phyloP scores from a whole-genome alignment of 2,113 vertebrate genomes.

The Hepsetus odoe region DNA sequence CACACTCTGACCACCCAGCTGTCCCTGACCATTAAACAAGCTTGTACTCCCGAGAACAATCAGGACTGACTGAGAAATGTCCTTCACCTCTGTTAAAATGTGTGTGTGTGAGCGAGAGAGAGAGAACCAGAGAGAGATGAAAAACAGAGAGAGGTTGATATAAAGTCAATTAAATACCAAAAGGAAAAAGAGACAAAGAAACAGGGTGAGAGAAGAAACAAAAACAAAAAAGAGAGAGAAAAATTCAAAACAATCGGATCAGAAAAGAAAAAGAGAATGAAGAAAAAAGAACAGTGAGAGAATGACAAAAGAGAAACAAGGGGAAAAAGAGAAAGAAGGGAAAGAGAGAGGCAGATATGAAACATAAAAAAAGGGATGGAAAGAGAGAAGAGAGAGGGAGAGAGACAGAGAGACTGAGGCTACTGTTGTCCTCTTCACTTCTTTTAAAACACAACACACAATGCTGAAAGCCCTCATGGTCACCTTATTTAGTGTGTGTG shows the following conservation, averaged over 20 bases:
- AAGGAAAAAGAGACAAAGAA: too few species aligned
- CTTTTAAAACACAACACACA: not conserved
- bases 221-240: not conserved
- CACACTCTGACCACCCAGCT: not conserved
- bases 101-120: too few species aligned
- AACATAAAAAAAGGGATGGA: not conserved
- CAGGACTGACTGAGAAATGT: too few species aligned
- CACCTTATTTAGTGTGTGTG: not conserved
- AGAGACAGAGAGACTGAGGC: not conserved
- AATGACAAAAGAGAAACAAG: not conserved
- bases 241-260: not conserved
- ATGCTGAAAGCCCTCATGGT: not conserved
- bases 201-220: not conserved
- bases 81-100: too few species aligned
- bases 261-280: not conserved
- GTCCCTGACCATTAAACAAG: too few species aligned
- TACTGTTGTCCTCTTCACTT: not conserved
- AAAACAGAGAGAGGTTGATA: too few species aligned
- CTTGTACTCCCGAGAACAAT: not conserved
- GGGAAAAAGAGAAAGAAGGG: not conserved
- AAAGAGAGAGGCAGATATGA: not conserved
- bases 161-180: too few species aligned
- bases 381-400: not conserved
- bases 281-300: not conserved
- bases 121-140: too few species aligned